Evolutionary conservation across 2,797 vertebrate genomes (phyloP).

Genomic region (Cynopterus sphinx): DNA sequence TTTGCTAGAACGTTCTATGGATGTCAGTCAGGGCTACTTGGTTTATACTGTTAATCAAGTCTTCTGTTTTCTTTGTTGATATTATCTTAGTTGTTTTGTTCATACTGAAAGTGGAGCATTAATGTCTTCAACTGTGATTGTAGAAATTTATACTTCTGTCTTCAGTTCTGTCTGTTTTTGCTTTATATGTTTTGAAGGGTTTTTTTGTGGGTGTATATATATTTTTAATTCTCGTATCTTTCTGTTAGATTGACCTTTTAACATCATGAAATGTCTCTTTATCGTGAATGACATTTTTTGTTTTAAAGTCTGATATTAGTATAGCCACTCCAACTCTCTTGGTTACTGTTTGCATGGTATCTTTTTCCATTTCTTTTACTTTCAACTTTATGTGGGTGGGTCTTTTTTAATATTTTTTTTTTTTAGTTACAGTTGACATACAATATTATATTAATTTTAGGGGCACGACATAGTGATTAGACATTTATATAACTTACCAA

Average conservation of each 20-base stretch:
- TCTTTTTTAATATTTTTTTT: too few relatives aligned
- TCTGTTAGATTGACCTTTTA: background rate
- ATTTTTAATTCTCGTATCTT: slow-evolving; percentile 13
- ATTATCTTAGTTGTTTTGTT: background rate
- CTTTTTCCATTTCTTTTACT: slow-evolving; percentile 25
- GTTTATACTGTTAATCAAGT: background rate
- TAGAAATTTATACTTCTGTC: background rate
- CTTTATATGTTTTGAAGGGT: background rate
- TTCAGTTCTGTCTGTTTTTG: background rate
- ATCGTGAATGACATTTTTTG: background rate
- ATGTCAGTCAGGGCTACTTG: background rate
- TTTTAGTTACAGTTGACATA: too few relatives aligned
- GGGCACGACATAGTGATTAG: too few relatives aligned
- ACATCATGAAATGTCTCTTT: background rate
- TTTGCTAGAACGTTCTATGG: background rate
- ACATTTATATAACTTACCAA: too few relatives aligned
- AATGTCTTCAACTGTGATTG: background rate
- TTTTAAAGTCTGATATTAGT: background rate
- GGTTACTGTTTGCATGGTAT: background rate
- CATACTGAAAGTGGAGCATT: background rate
- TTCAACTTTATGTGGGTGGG: background rate
- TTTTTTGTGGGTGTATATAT: background rate
- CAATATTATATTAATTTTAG: too few relatives aligned
- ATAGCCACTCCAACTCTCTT: background rate
- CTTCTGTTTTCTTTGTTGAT: background rate